Base-by-base conservation (phyloP, 2,888 invertebrate genomes). In the Nomada lathburiana region DNA sequence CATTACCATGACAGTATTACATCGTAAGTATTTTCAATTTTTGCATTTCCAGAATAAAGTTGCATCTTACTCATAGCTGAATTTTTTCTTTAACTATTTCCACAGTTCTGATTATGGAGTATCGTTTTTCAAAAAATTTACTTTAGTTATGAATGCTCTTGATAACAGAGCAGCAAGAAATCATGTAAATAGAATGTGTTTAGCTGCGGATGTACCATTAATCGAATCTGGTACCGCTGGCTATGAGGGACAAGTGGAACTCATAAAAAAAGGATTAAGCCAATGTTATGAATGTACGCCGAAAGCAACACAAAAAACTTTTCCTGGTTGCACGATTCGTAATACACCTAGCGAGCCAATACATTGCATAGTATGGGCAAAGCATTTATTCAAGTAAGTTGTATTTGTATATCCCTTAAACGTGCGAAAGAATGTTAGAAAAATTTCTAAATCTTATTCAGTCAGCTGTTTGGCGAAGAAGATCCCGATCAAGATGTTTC, bases 321-420 rank as follows among this genome's bases (percentile, higher is more conserved):
- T 96, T 94, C 99, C 99, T 0, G 99, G 99, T 0, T 99, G 99
- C 93, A 99, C 99, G 1, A 99, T 99, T 88, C 95, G 99, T 59
- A 99, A 99, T 93, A 99, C 99, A 0, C 99, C 99, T 0, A 99
- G 99, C 0, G 99, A 99, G 94, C 98, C 98, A 0, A 99, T 99
- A 88, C 99, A 99, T 94, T 99, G 99, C 94, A 98, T 99, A 88
- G 99, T 99, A 26, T 99, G 99, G 99, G 98, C 99, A 0, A 99
- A 99, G 94, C 99, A 99, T 95, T 95, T 99, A 13, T 99, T 99
- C 94, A 99, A 99, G 97, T 98, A 94, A 67, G 71, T 62, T 44
- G 80, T 62, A 73, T 62, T 29, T 65, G 23, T 70, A 44, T 63
- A 71, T 52, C 3, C 59, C 10, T 57, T 60, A 63, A 44, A 44